Evolutionary conservation across 2,888 invertebrate species (phyloP), one percentile per base, ranked within the genome.

Genomic region (Melieria omissa): DNA sequence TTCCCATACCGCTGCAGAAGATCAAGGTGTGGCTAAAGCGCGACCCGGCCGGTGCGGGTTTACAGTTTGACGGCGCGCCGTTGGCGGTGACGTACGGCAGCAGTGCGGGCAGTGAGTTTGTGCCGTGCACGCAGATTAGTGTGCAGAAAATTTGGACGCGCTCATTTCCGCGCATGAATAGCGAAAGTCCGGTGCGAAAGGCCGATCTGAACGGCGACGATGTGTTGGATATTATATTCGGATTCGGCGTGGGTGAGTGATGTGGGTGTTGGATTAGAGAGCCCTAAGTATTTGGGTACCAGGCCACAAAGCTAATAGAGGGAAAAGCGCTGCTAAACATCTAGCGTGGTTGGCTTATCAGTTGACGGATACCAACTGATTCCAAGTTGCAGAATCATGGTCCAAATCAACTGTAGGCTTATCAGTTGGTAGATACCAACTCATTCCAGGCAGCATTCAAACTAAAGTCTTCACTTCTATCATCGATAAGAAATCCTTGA

Each of bases 121-220:
- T 87, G 70, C 86, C 87, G 7, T 87, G 87, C 72, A 85, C 85
- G 4, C 86, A 87, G 75, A 86, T 87, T 46, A 83, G 83, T 58
- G 86, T 86, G 1, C 84, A 86, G 67, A 84, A 84, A 44, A 88
- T 93, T 5, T 94, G 94, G 94, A 89, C 89, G 4, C 88, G 88
- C 69, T 90, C 90, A 69, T 88, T 94, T 82, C 91, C 93, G 0
- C 91, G 92, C 81, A 86, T 94, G 65, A 90, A 91, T 68, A 92
- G 93, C 9, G 94, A 94, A 85, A 92, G 93, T 69, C 91, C 94
- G 0, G 88, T 94, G 75, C 88, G 93, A 77, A 88, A 91, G 73
- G 88, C 90, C 42, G 94, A 95, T 85, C 89, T 94, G 1, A 92
- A 94, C 86, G 87, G 88, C 4, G 94, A 95, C 87, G 90, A 90